phyloP scores from a whole-genome alignment of 2,797 vertebrate species.

The Squalus acanthias region DNA sequence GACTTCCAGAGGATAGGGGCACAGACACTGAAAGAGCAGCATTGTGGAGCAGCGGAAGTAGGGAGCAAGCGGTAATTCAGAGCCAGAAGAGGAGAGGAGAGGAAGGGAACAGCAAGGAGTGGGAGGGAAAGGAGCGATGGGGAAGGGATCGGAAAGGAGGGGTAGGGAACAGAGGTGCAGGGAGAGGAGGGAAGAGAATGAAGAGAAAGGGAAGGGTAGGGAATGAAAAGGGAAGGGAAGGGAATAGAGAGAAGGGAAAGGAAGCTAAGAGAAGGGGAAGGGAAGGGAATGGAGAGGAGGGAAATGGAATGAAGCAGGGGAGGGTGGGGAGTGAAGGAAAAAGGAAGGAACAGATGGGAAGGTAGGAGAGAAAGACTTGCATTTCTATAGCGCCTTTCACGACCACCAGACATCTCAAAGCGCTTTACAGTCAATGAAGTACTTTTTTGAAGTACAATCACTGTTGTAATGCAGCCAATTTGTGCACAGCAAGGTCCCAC shows the following conservation, averaged over 20 bases:
- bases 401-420: too few species aligned
- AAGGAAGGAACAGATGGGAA: not conserved
- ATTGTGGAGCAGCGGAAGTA: not conserved
- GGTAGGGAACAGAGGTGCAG: not conserved
- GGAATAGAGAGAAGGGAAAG: not conserved
- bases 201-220: not conserved
- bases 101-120: constrained; percentile 37
- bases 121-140: not conserved
- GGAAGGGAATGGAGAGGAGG: not conserved
- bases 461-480: too few species aligned
- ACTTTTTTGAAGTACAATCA: too few species aligned
- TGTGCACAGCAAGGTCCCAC: too few species aligned
- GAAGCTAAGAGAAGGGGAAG: too few species aligned
- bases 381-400: too few species aligned
- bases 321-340: not conserved
- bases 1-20: not conserved
- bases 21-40: not conserved
- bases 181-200: not conserved
- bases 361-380: too few species aligned
- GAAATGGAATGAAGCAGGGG: not conserved
- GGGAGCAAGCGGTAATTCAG: not conserved
- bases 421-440: too few species aligned
- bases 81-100: not conserved
- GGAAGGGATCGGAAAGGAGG: constrained; percentile 20
- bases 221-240: not conserved